Base-by-base conservation (phyloP, 2,113 vertebrate genomes). In the Lepisosteus osseus region DNA sequence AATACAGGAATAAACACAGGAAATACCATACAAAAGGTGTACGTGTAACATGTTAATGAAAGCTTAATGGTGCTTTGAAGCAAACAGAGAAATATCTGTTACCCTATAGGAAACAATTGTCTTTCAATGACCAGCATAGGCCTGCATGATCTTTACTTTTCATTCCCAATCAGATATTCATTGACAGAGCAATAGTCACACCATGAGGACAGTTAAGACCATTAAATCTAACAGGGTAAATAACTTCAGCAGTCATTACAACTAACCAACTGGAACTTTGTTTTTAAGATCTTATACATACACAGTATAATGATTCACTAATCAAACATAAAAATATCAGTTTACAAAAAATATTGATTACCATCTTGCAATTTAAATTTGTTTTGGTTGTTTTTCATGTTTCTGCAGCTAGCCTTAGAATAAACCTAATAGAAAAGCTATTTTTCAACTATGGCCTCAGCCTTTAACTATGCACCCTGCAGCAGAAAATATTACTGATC, bases 171-270 rank as follows among this genome's bases (percentile, higher is more conserved):
- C 5, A 51, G 1, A 51, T 51, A 5, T 9, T 51, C 9, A 51
- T 51, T 51, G 9, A 9, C 47, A 51, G 9, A 51, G 1, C 9
- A 5, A 51, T 51, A 9, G 47, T 6, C 5, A 51, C 47, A 51
- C 5, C 9, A 51, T 9, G 47, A 6, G 9, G 9, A 51, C 47
- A 51, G 2, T 80, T 75, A 72, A 79, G 78, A 78, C 78, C 72
- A 68, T 81, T 59, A 13, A 76, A 61, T 88, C 87, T 71, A 29
- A 63, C 11, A 13, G 17, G 15, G 40, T n/a, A 45, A 63, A 45
- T 43, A 40, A 41, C 61, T 54, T 6, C 62, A 8, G 61, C 7
- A 70, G 41, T 71, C 59, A 44, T 54, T 71, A 29, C 29, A 29
- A 29, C 29, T 29, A 29, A 29, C 29, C 29, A 29, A 29, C 29